These are phyloP conservation scores for Rhinogobius similis DNA, from an alignment of 2,113 vertebrate genomes.

Conservation along the genomic window DNA sequence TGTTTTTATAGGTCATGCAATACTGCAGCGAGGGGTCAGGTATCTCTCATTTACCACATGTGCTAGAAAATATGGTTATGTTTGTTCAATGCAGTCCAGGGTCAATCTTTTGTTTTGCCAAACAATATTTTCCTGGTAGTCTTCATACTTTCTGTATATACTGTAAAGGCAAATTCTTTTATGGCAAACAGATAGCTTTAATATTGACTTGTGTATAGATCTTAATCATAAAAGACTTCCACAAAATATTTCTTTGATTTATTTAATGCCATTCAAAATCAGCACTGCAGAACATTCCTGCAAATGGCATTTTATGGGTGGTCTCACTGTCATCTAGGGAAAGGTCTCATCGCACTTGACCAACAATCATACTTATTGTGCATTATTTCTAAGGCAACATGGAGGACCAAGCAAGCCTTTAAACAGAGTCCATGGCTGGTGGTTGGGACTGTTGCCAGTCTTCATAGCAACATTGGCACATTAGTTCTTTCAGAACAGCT, in stretches of 20 bases:
- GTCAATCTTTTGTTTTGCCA: conserved; percentile 62
- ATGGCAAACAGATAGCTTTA: conserved; percentile 77
- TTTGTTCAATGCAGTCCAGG: conserved; percentile 66
- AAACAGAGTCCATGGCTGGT: conserved; percentile 55
- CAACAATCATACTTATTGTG: conserved; percentile 72
- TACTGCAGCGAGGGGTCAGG: conserved; percentile 63
- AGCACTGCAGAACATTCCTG: conserved; percentile 47
- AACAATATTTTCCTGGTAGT: conserved; percentile 63
- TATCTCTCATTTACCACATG: conserved; percentile 66
- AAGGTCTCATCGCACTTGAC: conserved; percentile 24
- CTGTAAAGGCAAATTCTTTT: conserved; percentile 71
- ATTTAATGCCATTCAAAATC: conserved; percentile 44
- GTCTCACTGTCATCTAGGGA: conserved; percentile 32
- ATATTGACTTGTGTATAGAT: conserved; percentile 42
- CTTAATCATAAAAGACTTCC: conserved; percentile 12
- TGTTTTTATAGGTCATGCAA: conserved; percentile 66
- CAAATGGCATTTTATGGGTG: conserved; percentile 37
- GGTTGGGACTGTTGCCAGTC: conserved; percentile 41
- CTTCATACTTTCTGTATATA: conserved; percentile 75
- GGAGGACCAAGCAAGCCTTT: conserved; percentile 65
- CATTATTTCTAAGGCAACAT: conserved; percentile 76
- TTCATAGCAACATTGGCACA: conserved; percentile 54
- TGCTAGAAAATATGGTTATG: conserved; percentile 55
- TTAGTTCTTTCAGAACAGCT: conserved; percentile 52
- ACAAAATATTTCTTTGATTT: conserved; percentile 45